A percentile compares a stretch with the other conserved stretches of the same genome.
Evolutionary conservation across 2,888 invertebrate species (phyloP).

Genomic region (Leptinotarsa tumamoca): DNA sequence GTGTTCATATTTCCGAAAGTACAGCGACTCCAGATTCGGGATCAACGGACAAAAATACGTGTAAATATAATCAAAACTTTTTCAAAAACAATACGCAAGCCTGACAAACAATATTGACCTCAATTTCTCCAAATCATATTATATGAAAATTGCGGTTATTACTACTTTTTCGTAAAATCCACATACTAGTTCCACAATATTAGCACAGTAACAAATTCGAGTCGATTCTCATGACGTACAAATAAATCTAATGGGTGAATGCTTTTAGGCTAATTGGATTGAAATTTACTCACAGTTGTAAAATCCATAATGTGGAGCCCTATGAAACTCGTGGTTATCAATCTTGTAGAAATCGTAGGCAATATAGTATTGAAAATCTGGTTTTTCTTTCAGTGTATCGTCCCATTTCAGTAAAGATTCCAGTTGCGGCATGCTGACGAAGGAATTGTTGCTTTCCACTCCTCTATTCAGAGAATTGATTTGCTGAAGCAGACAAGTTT

Average conservation of each 20-base stretch:
- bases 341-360: conserved; percentile 90
- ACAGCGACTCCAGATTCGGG: no score
- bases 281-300: conserved; percentile 71
- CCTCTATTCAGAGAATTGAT: conserved; percentile 86
- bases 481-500: conserved; percentile 70
- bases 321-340: conserved; percentile 85
- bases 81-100: no score
- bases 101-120: no score
- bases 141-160: background rate
- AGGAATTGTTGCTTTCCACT: conserved; percentile 71
- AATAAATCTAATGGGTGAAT: conserved; percentile 2
- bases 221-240: conserved; percentile 1
- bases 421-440: conserved; percentile 74
- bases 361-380: conserved; percentile 86
- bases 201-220: background rate
- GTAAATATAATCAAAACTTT: no score
- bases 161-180: background rate
- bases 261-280: conserved; percentile 20
- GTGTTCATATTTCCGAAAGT: no score
- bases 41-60: no score
- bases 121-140: background rate
- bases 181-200: background rate
- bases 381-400: conserved; percentile 71
- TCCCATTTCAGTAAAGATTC: conserved; percentile 74
- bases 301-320: conserved; percentile 79